These are phyloP conservation scores for Anguilla anguilla DNA, from an alignment of 2,797 vertebrate species.

Conservation along the genomic window DNA sequence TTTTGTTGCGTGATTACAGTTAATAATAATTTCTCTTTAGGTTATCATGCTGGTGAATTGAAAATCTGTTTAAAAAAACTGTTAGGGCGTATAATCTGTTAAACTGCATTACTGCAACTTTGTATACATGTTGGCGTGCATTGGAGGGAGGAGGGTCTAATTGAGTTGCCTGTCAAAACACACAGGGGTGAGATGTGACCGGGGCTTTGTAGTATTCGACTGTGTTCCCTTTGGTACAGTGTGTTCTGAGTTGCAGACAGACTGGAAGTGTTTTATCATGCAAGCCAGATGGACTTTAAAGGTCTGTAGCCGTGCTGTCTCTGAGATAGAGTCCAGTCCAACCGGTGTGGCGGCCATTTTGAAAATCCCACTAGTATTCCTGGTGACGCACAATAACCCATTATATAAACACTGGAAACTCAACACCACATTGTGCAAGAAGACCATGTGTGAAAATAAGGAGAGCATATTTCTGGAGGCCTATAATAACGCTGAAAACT, in stretches of 20 bases:
- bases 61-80: not conserved
- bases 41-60: not conserved
- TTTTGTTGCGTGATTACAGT: not conserved
- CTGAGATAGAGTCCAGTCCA: not conserved
- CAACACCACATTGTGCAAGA: constrained; percentile 56
- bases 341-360: constrained; percentile 35
- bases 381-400: constrained; percentile 47
- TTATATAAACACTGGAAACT: constrained; percentile 60
- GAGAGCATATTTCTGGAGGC: constrained; percentile 47
- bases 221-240: not conserved
- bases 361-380: constrained; percentile 33
- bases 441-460: constrained; percentile 58
- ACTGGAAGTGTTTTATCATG: constrained; percentile 20
- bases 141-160: not conserved
- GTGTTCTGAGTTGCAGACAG: constrained; percentile 15
- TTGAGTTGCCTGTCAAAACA: not conserved
- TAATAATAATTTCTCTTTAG: not conserved
- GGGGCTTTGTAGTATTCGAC: not conserved
- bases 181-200: not conserved
- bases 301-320: constrained; percentile 2
- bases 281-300: constrained; percentile 12
- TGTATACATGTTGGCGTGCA: not conserved
- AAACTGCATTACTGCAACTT: not conserved
- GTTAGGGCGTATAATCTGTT: not conserved
- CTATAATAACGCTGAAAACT: constrained; percentile 46